Conservation (phyloP, 2,797 vertebrate species). For the Ptychadena robeensis region DNA sequence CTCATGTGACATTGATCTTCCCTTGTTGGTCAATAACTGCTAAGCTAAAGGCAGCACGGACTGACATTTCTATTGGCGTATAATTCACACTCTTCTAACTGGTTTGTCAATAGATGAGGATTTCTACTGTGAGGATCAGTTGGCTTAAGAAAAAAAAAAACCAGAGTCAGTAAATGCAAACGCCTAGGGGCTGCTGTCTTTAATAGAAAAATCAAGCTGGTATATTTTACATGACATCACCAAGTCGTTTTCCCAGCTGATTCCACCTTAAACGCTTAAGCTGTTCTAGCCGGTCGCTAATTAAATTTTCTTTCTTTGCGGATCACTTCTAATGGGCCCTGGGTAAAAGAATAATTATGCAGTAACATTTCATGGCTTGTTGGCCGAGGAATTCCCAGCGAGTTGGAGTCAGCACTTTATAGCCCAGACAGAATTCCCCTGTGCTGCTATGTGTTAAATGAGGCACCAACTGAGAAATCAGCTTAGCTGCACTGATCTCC, state of each 20-base stretch:
- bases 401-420: conserved; percentile 61
- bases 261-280: conserved; percentile 53
- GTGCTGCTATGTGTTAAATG: conserved; percentile 61
- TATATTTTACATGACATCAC: conserved; percentile 41
- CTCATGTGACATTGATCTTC: conserved; percentile 16
- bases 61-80: conserved; percentile 33
- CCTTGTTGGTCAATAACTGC: conserved; percentile 18
- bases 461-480: conserved; percentile 60
- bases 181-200: conserved; percentile 10
- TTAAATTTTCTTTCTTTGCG: conserved; percentile 71
- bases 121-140: conserved; percentile 21
- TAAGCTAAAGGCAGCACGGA: conserved; percentile 30
- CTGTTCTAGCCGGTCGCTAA: conserved; percentile 61
- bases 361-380: conserved; percentile 71
- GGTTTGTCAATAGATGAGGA: conserved; percentile 38
- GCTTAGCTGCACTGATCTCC: conserved; percentile 17
- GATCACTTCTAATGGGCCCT: conserved; percentile 72
- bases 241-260: conserved; percentile 51
- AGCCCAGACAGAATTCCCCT: conserved; percentile 63
- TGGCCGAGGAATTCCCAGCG: conserved; percentile 71
- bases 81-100: conserved; percentile 41
- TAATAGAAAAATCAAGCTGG: conserved; percentile 35
- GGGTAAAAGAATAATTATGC: conserved; percentile 72
- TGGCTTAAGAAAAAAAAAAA: neutral
- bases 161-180: conserved; percentile 18